Evolutionary conservation across 2,888 invertebrate species (phyloP).

Genomic region (Dicyrtoma fusca): DNA sequence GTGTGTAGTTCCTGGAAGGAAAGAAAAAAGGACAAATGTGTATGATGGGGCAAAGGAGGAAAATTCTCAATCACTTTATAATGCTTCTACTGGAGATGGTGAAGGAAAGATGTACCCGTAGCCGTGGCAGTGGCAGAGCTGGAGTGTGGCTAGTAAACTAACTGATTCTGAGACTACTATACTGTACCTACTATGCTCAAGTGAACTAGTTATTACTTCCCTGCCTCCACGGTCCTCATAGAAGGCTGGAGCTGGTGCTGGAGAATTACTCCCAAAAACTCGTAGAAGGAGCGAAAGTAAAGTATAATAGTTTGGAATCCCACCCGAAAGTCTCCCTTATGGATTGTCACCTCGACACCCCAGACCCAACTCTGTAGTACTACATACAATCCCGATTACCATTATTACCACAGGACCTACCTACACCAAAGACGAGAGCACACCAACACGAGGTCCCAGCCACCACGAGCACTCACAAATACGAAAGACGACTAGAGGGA

Average conservation of each 20-base stretch:
- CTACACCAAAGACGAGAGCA: too few species aligned
- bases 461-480: conserved; percentile 14
- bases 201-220: too few species aligned
- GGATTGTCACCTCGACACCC: conserved; percentile 51
- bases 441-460: conserved; percentile 10
- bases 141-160: too few species aligned
- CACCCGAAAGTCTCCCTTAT: conserved; percentile 40
- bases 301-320: conserved; percentile 25
- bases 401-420: conserved; percentile 2
- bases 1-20: too few species aligned
- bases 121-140: too few species aligned
- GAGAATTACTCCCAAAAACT: background rate
- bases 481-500: conserved; percentile 9
- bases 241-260: too few species aligned
- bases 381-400: conserved; percentile 25
- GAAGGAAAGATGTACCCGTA: conserved; percentile 1
- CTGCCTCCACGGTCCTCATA: background rate
- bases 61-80: conserved; percentile 40
- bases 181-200: too few species aligned
- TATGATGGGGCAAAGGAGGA: conserved; percentile 18
- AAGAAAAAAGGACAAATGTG: background rate
- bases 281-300: background rate
- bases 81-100: conserved; percentile 3
- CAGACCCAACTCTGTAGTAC: conserved; percentile 29
- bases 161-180: too few species aligned